Conservation (phyloP, 1,140 invertebrate species). For the Grapholita molesta region DNA sequence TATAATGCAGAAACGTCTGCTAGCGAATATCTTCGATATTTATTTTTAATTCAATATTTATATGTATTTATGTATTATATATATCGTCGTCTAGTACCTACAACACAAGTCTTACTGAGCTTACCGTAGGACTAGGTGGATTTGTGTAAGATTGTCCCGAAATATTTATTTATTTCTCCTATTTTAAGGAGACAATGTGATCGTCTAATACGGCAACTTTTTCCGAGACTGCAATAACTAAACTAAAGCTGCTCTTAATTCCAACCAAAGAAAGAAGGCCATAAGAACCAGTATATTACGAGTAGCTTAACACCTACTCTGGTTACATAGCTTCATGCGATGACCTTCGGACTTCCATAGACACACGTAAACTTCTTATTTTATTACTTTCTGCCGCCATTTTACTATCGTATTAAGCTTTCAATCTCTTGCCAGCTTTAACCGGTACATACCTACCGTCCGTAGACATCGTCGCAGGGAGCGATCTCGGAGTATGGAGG, state of each 20-base stretch:
- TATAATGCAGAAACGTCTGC: no score
- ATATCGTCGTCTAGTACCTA: no score
- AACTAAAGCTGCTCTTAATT: neutral
- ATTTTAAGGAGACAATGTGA: neutral
- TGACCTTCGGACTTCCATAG: neutral
- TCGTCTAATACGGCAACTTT: neutral
- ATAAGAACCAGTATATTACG: no score
- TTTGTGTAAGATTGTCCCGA: no score
- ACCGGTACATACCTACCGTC: no score
- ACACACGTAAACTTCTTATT: neutral
- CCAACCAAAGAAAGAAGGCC: neutral
- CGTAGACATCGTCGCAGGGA: no score
- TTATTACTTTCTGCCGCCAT: neutral
- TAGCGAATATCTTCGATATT: no score
- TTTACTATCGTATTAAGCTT: neutral
- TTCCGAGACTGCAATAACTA: neutral
- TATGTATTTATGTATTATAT: no score
- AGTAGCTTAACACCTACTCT: neutral
- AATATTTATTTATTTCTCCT: neutral
- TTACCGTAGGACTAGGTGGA: no score
- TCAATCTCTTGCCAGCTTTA: neutral
- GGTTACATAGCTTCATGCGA: neutral
- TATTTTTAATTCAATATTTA: no score
- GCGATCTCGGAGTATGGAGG: no score
- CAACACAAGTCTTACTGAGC: no score